Conservation (phyloP, 2,113 vertebrate genomes). For the Glareola pratincola region DNA sequence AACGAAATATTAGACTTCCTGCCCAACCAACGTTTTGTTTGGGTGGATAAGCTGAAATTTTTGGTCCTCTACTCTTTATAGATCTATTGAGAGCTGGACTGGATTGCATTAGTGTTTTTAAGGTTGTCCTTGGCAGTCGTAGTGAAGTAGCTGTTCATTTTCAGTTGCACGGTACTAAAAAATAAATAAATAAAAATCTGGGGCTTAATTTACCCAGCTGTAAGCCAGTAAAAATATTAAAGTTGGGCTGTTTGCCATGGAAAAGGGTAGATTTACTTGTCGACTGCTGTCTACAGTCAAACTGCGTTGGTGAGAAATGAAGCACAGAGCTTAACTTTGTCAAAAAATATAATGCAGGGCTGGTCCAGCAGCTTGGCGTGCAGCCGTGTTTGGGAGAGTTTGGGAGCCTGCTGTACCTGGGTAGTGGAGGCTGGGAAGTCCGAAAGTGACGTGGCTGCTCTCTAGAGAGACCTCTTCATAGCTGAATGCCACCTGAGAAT, state of each 20-base stretch:
- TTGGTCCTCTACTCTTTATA: conserved; percentile 57
- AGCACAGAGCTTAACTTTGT: conserved; percentile 54
- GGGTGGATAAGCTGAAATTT: conserved; percentile 59
- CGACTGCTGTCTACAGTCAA: conserved; percentile 52
- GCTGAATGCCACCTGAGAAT: neutral
- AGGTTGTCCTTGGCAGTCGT: conserved; percentile 54
- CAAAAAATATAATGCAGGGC: conserved; percentile 6
- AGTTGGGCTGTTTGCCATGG: conserved; percentile 59
- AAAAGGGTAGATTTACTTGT: conserved; percentile 61
- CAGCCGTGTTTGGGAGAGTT: neutral
- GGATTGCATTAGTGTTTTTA: conserved; percentile 56
- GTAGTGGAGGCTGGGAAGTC: neutral
- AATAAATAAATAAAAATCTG: conserved; percentile 65
- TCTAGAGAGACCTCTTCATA: fast-evolving
- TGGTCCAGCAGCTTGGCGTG: neutral
- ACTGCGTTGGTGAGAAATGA: conserved; percentile 58
- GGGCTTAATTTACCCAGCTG: conserved; percentile 54
- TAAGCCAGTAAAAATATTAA: conserved; percentile 72
- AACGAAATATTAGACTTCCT: conserved; percentile 51
- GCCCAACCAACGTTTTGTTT: conserved; percentile 59
- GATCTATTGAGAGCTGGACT: conserved; percentile 63
- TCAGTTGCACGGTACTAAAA: conserved; percentile 63
- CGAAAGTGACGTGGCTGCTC: neutral
- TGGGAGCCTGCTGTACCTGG: neutral
- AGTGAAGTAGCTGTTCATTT: conserved; percentile 72